Conservation (phyloP, 2,888 invertebrate genomes). For the Entomobrya multifasciata region DNA sequence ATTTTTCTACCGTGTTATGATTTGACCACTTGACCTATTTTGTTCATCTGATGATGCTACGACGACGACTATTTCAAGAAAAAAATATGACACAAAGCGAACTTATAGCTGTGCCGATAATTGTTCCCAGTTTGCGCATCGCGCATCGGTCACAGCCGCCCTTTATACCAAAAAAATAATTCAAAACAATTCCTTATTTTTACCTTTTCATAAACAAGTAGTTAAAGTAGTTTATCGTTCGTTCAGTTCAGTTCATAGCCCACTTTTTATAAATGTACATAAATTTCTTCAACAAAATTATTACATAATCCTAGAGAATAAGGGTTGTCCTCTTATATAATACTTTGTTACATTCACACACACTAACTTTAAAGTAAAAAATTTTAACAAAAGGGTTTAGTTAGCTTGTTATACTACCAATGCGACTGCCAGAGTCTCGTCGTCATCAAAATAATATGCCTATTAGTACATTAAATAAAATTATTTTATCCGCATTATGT, state of each 20-base stretch:
- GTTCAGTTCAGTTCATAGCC: too few relatives aligned
- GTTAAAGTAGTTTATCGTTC: slow-evolving; percentile 27
- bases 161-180: slow-evolving; percentile 40
- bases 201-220: slow-evolving; percentile 22
- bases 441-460: not conserved
- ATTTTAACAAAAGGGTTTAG: slow-evolving; percentile 36
- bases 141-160: too few relatives aligned
- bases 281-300: slow-evolving; percentile 42
- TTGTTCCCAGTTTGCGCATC: slow-evolving; percentile 61
- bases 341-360: slow-evolving; percentile 8
- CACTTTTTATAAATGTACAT: slow-evolving; percentile 62
- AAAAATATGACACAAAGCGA: slow-evolving; percentile 34
- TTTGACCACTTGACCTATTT: slow-evolving; percentile 71
- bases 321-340: slow-evolving; percentile 16
- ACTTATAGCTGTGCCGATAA: slow-evolving; percentile 44
- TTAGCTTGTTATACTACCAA: slow-evolving; percentile 34
- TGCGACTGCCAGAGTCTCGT: too few relatives aligned
- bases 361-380: slow-evolving; percentile 39
- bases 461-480: slow-evolving; percentile 4
- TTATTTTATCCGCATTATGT: not conserved
- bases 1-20: slow-evolving; percentile 61
- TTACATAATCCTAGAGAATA: slow-evolving; percentile 2
- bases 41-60: slow-evolving; percentile 32
- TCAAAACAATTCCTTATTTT: slow-evolving; percentile 56
- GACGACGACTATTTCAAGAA: slow-evolving; percentile 4